Conservation (phyloP, 30 jellyfish, hydroid and myxozoan species). For the Nemopilema nomurai region DNA sequence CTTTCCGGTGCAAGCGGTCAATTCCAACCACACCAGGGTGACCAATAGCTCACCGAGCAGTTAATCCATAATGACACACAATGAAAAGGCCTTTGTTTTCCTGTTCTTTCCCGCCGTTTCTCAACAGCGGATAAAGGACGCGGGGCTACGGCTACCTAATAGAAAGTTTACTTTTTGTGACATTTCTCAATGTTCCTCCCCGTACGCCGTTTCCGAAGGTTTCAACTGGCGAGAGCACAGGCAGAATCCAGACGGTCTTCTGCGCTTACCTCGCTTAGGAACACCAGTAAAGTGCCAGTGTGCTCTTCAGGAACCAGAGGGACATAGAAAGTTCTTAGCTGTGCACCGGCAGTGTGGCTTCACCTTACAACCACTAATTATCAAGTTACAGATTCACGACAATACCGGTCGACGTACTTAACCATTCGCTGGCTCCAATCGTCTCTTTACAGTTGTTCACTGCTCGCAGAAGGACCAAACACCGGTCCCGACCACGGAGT, state of each 20-base stretch:
- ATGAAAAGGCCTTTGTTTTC: slow-evolving; percentile 14
- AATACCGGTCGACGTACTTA: slow-evolving; percentile 36
- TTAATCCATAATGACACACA: neutral
- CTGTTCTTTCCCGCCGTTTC: neutral
- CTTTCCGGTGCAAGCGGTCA: slow-evolving; percentile 1
- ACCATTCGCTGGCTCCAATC: slow-evolving; percentile 25
- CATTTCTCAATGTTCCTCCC: slow-evolving; percentile 24
- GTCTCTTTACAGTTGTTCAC: slow-evolving; percentile 60
- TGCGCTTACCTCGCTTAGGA: neutral
- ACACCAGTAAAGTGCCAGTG: neutral
- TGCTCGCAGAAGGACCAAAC: slow-evolving; percentile 67
- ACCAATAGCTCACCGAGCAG: neutral
- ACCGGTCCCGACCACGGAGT: slow-evolving; percentile 25
- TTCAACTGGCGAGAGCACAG: slow-evolving; percentile 19
- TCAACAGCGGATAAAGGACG: slow-evolving; percentile 21
- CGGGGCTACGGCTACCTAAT: slow-evolving; percentile 47
- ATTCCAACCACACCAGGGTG: neutral
- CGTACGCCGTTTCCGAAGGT: slow-evolving; percentile 61
- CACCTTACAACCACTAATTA: slow-evolving; percentile 54
- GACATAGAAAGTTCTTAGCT: neutral
- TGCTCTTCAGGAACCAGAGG: neutral
- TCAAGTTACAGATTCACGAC: slow-evolving; percentile 54
- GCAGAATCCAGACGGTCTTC: neutral
- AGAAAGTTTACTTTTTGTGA: neutral
- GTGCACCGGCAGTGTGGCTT: slow-evolving; percentile 22